phyloP scores from a whole-genome alignment of 2,888 invertebrate genomes.

The Deilephila porcellus region DNA sequence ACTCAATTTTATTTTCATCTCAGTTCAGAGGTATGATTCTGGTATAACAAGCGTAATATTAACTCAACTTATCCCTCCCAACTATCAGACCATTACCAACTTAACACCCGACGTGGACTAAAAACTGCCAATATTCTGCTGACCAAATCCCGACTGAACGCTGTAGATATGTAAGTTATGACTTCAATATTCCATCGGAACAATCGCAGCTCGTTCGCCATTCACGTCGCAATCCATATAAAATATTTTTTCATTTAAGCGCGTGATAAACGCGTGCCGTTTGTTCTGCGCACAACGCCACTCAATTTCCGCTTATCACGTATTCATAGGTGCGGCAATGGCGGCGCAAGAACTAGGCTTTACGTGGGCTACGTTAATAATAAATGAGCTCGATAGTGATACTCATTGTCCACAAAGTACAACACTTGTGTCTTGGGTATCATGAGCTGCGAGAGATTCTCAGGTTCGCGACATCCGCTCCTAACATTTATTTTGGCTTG shows the following conservation, averaged over 20 bases:
- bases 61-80: neutral
- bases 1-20: too few relatives aligned
- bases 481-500: too few relatives aligned
- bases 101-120: neutral
- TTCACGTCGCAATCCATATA: conserved; percentile 11
- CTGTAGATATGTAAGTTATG: neutral
- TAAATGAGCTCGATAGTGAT: too few relatives aligned
- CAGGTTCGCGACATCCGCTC: too few relatives aligned
- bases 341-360: too few relatives aligned
- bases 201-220: conserved; percentile 8
- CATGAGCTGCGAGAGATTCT: too few relatives aligned
- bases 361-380: too few relatives aligned
- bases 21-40: too few relatives aligned
- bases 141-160: neutral
- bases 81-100: neutral
- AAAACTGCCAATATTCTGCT: neutral
- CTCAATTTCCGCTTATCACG: conserved; percentile 22
- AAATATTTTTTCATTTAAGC: conserved; percentile 24
- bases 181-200: neutral
- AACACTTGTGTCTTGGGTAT: too few relatives aligned
- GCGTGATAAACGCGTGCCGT: conserved; percentile 5
- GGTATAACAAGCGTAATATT: neutral
- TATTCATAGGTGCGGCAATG: conserved; percentile 9
- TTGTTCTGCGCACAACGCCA: conserved; percentile 13
- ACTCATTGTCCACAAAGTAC: too few relatives aligned